Evolutionary conservation across 1,140 invertebrate species (phyloP).

Genomic region (Aplysia californica): DNA sequence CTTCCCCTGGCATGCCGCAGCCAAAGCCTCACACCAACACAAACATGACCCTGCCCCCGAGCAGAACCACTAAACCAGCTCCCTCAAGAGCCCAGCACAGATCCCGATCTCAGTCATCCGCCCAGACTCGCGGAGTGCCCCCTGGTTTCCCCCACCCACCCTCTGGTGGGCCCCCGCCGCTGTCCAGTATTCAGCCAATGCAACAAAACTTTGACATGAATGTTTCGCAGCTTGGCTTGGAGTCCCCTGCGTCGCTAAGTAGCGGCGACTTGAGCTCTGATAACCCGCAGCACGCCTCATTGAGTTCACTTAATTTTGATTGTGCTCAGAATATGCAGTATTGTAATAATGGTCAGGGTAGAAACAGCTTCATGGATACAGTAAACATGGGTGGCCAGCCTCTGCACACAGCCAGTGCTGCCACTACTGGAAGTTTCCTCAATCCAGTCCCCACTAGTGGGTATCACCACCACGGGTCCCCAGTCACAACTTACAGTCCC

Average conservation of each 20-base stretch:
- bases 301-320: conserved; percentile 5
- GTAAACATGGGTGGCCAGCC: conserved; percentile 15
- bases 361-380: conserved; percentile 30
- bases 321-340: conserved; percentile 29
- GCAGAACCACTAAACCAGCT: neutral
- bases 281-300: neutral
- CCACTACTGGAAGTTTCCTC: conserved; percentile 27
- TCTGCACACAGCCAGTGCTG: neutral
- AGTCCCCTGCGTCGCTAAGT: conserved; percentile 9
- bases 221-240: conserved; percentile 10
- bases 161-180: neutral
- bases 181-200: conserved; percentile 4
- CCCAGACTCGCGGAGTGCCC: conserved; percentile 6
- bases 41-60: neutral
- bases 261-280: conserved; percentile 1
- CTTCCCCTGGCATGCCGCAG: conserved; percentile 20
- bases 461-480: conserved; percentile 33
- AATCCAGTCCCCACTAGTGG: conserved; percentile 65
- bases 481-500: conserved; percentile 33
- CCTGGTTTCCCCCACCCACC: neutral
- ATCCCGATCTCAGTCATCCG: conserved; percentile 12
- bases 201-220: conserved; percentile 21
- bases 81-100: conserved; percentile 6
- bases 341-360: conserved; percentile 20
- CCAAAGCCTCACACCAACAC: neutral